These are phyloP conservation scores for Megalonaias nervosa DNA, from an alignment of 1,140 invertebrate species.

Conservation along the genomic window DNA sequence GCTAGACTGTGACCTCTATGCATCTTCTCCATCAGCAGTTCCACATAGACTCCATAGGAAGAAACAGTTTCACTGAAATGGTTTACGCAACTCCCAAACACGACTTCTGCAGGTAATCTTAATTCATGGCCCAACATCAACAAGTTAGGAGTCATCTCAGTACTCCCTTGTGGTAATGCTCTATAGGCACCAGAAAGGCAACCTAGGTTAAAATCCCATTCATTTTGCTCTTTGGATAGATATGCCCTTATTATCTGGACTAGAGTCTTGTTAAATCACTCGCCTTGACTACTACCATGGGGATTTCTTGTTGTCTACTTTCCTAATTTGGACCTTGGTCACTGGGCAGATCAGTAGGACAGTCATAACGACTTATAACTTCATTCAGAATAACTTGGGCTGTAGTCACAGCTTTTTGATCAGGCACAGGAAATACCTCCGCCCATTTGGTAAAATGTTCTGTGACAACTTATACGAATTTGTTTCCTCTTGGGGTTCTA, in stretches of 20 bases:
- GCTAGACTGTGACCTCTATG: slow-evolving; percentile 15
- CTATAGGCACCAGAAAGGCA: slow-evolving; percentile 18
- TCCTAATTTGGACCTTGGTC: slow-evolving; percentile 42
- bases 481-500: slow-evolving; percentile 5
- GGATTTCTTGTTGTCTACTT: slow-evolving; percentile 33
- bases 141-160: slow-evolving; percentile 30
- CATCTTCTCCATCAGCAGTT: slow-evolving; percentile 8
- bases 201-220: slow-evolving; percentile 39
- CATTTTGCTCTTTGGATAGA: slow-evolving; percentile 2
- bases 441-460: too few relatives aligned
- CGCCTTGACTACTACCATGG: slow-evolving; percentile 39
- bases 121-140: slow-evolving; percentile 40
- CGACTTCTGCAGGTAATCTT: slow-evolving; percentile 19
- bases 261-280: slow-evolving; percentile 26
- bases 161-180: slow-evolving; percentile 12
- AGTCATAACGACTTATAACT: slow-evolving; percentile 48
- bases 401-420: too few relatives aligned
- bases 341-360: slow-evolving; percentile 25
- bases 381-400: slow-evolving; percentile 31
- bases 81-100: too few relatives aligned
- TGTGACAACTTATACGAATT: too few relatives aligned
- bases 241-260: too few relatives aligned
- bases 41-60: slow-evolving; percentile 8
- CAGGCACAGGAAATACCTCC: too few relatives aligned
- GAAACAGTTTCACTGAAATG: not conserved